A percentile compares a stretch with the other conserved stretches of the same genome.
These are phyloP conservation scores for Augochlorella aurata DNA, from an alignment of 2,888 invertebrate genomes.

Conservation along the genomic window DNA sequence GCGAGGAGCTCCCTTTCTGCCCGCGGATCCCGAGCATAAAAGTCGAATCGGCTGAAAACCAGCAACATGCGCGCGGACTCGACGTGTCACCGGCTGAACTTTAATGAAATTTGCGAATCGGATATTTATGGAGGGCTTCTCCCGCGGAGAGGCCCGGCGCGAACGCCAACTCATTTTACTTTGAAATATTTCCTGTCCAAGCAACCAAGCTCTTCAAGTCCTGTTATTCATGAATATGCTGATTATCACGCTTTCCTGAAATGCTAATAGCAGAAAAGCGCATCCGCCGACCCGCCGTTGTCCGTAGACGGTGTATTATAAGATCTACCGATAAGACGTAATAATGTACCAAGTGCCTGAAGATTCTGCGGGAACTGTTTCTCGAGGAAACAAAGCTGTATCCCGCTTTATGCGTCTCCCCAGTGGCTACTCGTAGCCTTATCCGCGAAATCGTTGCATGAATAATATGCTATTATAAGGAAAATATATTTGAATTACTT, in stretches of 20 bases:
- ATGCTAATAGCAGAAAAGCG: conserved; percentile 53
- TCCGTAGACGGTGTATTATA: conserved; percentile 17
- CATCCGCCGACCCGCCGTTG: conserved; percentile 19
- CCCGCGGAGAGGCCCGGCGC: neutral
- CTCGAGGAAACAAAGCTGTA: conserved; percentile 14
- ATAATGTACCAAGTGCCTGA: conserved; percentile 20
- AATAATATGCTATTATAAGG: neutral
- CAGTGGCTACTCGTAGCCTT: neutral
- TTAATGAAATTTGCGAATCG: conserved; percentile 65
- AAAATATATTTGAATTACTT: neutral
- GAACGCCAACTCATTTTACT: conserved; percentile 64
- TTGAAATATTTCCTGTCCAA: conserved; percentile 68
- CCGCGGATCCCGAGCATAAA: conserved; percentile 41
- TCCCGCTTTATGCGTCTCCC: neutral
- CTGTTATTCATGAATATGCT: conserved; percentile 73
- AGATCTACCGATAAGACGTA: conserved; percentile 46
- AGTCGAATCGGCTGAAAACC: conserved; percentile 53
- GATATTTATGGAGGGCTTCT: conserved; percentile 65
- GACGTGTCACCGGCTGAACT: conserved; percentile 32
- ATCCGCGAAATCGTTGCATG: neutral
- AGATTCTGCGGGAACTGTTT: conserved; percentile 15
- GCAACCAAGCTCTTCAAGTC: conserved; percentile 27
- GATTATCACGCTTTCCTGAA: conserved; percentile 62
- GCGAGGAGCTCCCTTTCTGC: conserved; percentile 24
- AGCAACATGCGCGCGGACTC: conserved; percentile 21